phyloP scores from a whole-genome alignment of 2,888 invertebrate genomes.

The Drosophila peninsularis region DNA sequence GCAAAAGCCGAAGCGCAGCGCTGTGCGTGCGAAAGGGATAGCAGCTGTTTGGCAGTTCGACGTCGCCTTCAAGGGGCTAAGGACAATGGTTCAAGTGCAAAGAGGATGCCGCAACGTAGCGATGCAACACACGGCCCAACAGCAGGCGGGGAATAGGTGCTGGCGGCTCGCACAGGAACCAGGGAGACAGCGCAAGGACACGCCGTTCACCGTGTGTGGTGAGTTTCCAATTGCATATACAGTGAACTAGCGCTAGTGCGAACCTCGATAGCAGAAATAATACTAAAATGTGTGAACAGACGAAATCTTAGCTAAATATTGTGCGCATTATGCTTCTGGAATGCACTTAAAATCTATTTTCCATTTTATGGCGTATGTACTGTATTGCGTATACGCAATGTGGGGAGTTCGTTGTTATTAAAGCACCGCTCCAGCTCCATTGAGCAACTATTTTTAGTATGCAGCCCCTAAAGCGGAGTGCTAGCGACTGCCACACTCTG shows the following conservation, averaged over 20 bases:
- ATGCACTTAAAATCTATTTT: too few species aligned
- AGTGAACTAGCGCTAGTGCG: conserved; percentile 30
- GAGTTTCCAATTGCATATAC: conserved; percentile 56
- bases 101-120: conserved; percentile 70
- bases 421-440: conserved; percentile 20
- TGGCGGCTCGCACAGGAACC: conserved; percentile 28
- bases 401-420: conserved; percentile 42
- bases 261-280: neutral
- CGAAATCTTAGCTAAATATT: neutral
- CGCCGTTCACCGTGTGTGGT: conserved; percentile 55
- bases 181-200: conserved; percentile 47
- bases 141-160: conserved; percentile 3
- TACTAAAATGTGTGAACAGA: neutral
- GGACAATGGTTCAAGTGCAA: conserved; percentile 84
- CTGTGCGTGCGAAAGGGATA: conserved; percentile 67
- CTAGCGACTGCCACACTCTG: conserved; percentile 20
- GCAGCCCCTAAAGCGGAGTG: conserved; percentile 29
- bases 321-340: too few species aligned
- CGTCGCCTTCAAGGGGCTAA: conserved; percentile 53
- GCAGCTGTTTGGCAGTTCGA: conserved; percentile 46
- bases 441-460: conserved; percentile 46
- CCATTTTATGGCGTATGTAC: neutral
- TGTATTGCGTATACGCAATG: conserved; percentile 71
- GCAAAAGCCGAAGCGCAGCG: conserved; percentile 39
- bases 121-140: conserved; percentile 46